Evolutionary conservation across 2,113 vertebrate genomes (phyloP).

Genomic region (human (Homo sapiens)): GRCh38 chr7:18630501-18631000

Average conservation of each 20-base stretch:
- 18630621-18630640: background rate
- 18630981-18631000: background rate
- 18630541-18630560: background rate
- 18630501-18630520: background rate
- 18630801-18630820: background rate
- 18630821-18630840: background rate
- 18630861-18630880: background rate
- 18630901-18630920: background rate
- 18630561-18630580: background rate
- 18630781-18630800: conserved; percentile 1
- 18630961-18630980: background rate
- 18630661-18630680: background rate
- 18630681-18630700: background rate
- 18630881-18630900: background rate
- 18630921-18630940: background rate
- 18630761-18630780: background rate
- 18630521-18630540: background rate
- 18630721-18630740: background rate
- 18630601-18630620: background rate
- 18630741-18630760: background rate
- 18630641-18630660: background rate
- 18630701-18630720: background rate
- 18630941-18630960: background rate
- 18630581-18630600: background rate
- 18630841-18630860: background rate